Conservation (phyloP, 2,888 invertebrate species). For the Ceraclea dissimilis region DNA sequence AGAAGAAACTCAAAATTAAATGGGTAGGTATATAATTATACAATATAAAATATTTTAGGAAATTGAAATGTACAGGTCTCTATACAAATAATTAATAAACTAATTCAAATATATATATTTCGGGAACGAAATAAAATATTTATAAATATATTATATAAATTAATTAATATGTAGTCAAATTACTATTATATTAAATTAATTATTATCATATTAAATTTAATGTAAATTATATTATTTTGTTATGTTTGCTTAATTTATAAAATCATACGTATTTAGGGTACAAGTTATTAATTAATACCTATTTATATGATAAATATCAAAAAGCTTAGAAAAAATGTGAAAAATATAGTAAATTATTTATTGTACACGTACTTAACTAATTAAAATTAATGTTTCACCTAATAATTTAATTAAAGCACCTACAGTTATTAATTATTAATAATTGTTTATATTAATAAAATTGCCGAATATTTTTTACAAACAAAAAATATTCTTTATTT, state of each 20-base stretch:
- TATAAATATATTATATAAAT: neutral
- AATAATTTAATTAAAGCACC: too few relatives aligned
- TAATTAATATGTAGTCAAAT: neutral
- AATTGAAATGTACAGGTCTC: neutral
- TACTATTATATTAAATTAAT: neutral
- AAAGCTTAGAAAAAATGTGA: neutral
- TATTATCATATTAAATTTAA: neutral
- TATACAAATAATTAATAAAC: neutral
- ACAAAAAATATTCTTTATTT: too few relatives aligned
- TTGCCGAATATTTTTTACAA: too few relatives aligned
- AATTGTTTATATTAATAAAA: too few relatives aligned
- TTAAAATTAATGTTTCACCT: too few relatives aligned
- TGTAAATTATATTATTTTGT: neutral
- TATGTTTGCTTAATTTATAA: neutral
- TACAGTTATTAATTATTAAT: too few relatives aligned
- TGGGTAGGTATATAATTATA: neutral
- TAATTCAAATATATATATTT: neutral
- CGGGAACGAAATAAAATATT: slow-evolving; percentile 1
- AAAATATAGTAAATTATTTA: neutral
- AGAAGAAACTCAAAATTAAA: neutral
- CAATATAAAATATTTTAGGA: too few relatives aligned
- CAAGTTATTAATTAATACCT: neutral
- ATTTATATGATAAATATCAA: neutral
- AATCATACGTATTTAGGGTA: neutral
- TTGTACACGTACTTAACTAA: neutral